These are phyloP conservation scores for Pteropus rufus DNA, from an alignment of 2,797 vertebrate species.

Conservation along the genomic window DNA sequence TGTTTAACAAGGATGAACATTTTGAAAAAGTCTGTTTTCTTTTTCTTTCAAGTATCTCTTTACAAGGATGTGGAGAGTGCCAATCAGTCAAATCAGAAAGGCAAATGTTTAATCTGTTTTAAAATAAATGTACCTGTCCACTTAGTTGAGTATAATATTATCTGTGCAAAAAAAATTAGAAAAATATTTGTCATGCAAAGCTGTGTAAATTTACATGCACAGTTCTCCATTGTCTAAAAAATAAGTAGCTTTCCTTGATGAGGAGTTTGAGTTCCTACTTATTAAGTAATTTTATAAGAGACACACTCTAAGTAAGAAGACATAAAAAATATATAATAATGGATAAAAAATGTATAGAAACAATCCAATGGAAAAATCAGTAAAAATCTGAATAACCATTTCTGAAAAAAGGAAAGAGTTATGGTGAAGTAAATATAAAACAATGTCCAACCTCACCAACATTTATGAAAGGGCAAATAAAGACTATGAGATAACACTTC, in stretches of 20 bases:
- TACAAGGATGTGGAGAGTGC: not conserved
- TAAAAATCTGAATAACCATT: not conserved
- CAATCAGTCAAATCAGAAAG: not conserved
- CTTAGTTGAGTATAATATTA: not conserved
- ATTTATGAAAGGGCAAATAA: not conserved
- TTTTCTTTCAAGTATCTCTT: conserved; percentile 46
- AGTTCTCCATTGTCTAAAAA: not conserved
- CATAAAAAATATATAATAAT: not conserved
- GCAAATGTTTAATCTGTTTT: not conserved
- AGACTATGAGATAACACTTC: not conserved
- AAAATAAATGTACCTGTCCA: not conserved
- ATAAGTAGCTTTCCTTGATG: not conserved
- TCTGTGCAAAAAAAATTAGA: not conserved
- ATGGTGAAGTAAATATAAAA: not conserved
- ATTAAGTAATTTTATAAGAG: not conserved
- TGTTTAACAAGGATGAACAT: conserved; percentile 55
- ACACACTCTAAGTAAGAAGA: not conserved
- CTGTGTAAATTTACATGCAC: not conserved
- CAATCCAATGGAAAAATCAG: not conserved
- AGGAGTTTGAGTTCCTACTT: not conserved
- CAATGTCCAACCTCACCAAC: not conserved
- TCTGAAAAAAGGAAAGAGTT: not conserved
- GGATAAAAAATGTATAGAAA: not conserved
- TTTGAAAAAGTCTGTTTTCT: conserved; percentile 55
- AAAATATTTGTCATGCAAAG: not conserved